Evolutionary conservation across 2,888 invertebrate genomes (phyloP), one percentile per base, ranked within the genome.

Genomic region (Acanthosepion esculentum): DNA sequence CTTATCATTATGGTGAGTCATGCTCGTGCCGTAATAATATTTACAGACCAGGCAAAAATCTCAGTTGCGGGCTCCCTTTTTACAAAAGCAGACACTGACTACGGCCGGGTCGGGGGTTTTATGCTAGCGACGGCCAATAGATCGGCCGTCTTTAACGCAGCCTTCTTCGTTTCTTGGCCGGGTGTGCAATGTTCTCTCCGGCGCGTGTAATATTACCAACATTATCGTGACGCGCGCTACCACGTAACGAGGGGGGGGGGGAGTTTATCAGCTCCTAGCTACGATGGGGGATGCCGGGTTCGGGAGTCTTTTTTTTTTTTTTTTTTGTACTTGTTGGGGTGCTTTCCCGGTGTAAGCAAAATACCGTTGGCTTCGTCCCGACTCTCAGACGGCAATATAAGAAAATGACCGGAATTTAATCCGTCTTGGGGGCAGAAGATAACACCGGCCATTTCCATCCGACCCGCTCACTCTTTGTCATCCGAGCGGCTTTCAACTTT

Each of bases 331-430:
- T 78, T n/a, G 78, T 33, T 5, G 15, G 23, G 15, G n/a, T 78
- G n/a, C 78, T n/a, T 78, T n/a, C n/a, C 3, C 78, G 33, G 78
- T 78, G 78, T 78, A 78, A 78, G 33, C 78, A 78, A 33, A 78
- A 78, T 78, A 33, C 78, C 78, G 78, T 78, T 78, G 78, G 78
- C 78, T 33, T 78, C 78, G 78, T 78, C 78, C n/a, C n/a, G 78
- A n/a, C 78, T 78, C 78, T 78, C n/a, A 78, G 78, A 78, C 78
- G 78, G 78, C 78, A n/a, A 78, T 78, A 78, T n/a, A 78, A 78
- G 78, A 78, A 78, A 78, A 78, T 78, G 78, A 78, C n/a, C n/a
- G 78, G n/a, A 78, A 78, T 78, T n/a, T 78, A 33, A 78, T 78
- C 78, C 33, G 78, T 15, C 78, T 78, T 15, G n/a, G n/a, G 78